These are phyloP conservation scores for Toxotes lorentzi DNA, from an alignment of 2,797 vertebrate genomes.

Conservation along the genomic window DNA sequence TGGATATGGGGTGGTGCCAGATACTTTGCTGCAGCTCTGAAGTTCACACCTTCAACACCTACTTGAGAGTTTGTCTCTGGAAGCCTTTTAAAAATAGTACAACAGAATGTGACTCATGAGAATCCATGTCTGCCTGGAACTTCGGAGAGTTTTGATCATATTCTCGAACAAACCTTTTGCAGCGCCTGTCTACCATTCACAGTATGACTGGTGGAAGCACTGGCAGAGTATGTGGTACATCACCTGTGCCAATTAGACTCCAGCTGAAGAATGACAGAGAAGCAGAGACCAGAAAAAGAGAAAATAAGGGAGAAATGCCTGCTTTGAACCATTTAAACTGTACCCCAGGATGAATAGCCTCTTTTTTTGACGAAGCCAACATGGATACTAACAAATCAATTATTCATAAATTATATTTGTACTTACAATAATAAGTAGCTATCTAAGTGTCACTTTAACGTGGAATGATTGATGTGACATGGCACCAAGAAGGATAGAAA, in stretches of 20 bases:
- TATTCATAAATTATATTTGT: neutral
- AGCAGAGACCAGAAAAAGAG: neutral
- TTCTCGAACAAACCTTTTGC: constrained; percentile 22
- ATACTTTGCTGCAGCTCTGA: neutral
- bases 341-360: neutral
- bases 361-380: neutral
- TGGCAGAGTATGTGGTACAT: constrained; percentile 20
- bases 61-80: constrained; percentile 2
- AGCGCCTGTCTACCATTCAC: constrained; percentile 20
- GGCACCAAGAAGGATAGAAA: neutral
- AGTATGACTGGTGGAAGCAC: neutral
- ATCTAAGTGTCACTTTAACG: constrained; percentile 4
- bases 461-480: neutral
- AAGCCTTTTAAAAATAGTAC: constrained; percentile 24
- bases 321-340: neutral
- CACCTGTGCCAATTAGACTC: constrained; percentile 36
- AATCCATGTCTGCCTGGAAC: constrained; percentile 1
- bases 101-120: constrained; percentile 27
- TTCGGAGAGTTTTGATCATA: constrained; percentile 6
- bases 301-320: neutral
- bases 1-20: neutral
- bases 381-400: neutral
- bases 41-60: constrained; percentile 9
- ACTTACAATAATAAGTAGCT: neutral
- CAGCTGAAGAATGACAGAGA: constrained; percentile 3